A percentile compares a stretch with the other conserved stretches of the same genome.
Evolutionary conservation across 2,113 vertebrate species (phyloP).

Genomic region (Craseonycteris thonglongyai): DNA sequence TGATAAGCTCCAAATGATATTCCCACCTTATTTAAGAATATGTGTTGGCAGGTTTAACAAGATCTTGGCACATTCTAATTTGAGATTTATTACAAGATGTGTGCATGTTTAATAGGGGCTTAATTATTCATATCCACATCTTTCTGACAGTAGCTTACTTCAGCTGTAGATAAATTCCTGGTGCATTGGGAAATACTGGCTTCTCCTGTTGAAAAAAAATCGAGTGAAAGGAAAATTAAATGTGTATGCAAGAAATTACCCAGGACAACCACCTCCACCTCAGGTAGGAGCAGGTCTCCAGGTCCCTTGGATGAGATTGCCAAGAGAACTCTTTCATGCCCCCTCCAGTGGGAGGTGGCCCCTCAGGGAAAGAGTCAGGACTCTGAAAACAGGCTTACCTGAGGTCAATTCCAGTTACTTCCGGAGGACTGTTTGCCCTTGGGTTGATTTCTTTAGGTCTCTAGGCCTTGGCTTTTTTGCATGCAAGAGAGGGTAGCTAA

Average conservation of each 20-base stretch:
- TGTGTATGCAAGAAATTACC: slow-evolving; percentile 73
- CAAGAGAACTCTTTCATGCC: not conserved
- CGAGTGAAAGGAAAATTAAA: slow-evolving; percentile 72
- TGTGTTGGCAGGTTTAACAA: slow-evolving; percentile 74
- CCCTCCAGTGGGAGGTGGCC: not conserved
- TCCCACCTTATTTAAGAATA: slow-evolving; percentile 69
- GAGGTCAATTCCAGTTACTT: not conserved
- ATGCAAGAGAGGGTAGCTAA: not conserved
- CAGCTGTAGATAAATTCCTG: slow-evolving; percentile 66
- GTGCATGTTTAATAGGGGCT: slow-evolving; percentile 75
- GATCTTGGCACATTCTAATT: slow-evolving; percentile 75
- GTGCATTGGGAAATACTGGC: slow-evolving; percentile 58
- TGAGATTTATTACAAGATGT: slow-evolving; percentile 74
- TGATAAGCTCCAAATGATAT: slow-evolving; percentile 69
- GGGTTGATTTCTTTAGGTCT: not conserved
- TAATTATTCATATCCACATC: slow-evolving; percentile 76
- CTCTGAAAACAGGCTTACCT: not conserved
- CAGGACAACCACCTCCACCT: slow-evolving; percentile 32
- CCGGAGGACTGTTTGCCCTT: not conserved
- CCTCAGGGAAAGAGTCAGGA: not conserved
- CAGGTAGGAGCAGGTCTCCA: not conserved
- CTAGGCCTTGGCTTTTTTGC: not conserved
- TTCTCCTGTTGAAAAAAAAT: slow-evolving; percentile 70
- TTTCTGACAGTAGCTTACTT: slow-evolving; percentile 61
- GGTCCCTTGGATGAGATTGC: slow-evolving; percentile 24